phyloP scores from a whole-genome alignment of 2,797 vertebrate species.

The Craterocephalus amniculus region DNA sequence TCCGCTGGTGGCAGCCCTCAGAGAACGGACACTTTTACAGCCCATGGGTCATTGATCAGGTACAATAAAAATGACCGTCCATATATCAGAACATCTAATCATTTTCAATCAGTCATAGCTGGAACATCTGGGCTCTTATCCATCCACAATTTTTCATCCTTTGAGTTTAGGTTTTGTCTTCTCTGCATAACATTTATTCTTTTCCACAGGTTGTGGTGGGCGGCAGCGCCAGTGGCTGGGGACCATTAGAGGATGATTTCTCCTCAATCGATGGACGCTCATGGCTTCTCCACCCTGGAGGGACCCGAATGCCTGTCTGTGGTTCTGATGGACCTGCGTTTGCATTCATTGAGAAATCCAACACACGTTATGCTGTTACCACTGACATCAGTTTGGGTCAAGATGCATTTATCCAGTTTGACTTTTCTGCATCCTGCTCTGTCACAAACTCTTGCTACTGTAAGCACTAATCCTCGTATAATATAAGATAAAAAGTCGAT shows the following conservation, averaged over 20 bases:
- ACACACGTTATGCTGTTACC: slow-evolving; percentile 95
- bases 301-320: slow-evolving; percentile 97
- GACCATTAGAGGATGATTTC: slow-evolving; percentile 96
- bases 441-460: slow-evolving; percentile 98
- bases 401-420: slow-evolving; percentile 96
- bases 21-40: slow-evolving; percentile 96
- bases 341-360: slow-evolving; percentile 98
- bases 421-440: slow-evolving; percentile 98
- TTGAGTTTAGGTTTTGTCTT: slow-evolving; percentile 6
- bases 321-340: slow-evolving; percentile 94
- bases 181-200: background rate
- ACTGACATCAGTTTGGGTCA: slow-evolving; percentile 95
- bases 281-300: slow-evolving; percentile 97
- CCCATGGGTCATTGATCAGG: slow-evolving; percentile 99
- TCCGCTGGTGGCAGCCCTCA: slow-evolving; percentile 98
- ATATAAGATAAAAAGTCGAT: background rate
- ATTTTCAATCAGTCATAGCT: background rate
- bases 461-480: slow-evolving; percentile 70
- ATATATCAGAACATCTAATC: background rate
- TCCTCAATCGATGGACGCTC: slow-evolving; percentile 90
- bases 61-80: slow-evolving; percentile 57
- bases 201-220: slow-evolving; percentile 91
- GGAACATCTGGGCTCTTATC: background rate
- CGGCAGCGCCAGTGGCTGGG: slow-evolving; percentile 96
- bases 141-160: background rate